These are phyloP conservation scores for Thermophis baileyi DNA, from an alignment of 2,113 vertebrate species.

Conservation along the genomic window DNA sequence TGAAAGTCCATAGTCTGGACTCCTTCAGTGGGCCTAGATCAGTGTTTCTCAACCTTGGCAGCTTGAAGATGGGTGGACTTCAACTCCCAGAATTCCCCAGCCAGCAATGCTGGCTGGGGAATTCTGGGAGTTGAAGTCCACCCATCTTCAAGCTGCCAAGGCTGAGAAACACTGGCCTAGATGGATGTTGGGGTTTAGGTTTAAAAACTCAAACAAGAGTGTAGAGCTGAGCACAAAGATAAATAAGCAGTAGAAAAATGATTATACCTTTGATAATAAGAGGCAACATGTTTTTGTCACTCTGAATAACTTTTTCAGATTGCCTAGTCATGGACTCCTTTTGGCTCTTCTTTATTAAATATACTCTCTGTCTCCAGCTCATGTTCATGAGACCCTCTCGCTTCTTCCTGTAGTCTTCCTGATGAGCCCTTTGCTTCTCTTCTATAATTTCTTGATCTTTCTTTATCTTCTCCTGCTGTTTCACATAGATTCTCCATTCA, in stretches of 20 bases:
- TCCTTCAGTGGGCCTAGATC: background rate
- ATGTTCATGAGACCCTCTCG: conserved; percentile 70
- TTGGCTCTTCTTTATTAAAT: conserved; percentile 67
- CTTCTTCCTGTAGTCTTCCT: conserved; percentile 70
- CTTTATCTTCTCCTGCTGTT: conserved; percentile 75
- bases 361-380: conserved; percentile 80
- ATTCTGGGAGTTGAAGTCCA: too few species aligned
- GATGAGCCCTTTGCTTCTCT: conserved; percentile 79
- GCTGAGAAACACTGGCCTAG: too few species aligned
- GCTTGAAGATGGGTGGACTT: too few species aligned
- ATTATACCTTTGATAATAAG: conserved; percentile 87
- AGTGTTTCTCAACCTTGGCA: too few species aligned
- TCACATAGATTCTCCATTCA: conserved; percentile 78
- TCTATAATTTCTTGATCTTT: conserved; percentile 75
- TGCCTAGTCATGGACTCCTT: conserved; percentile 57
- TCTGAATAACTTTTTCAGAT: conserved; percentile 69
- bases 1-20: background rate
- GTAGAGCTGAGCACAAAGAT: background rate
- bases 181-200: background rate
- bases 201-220: background rate
- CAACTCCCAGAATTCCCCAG: too few species aligned
- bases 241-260: background rate
- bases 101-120: too few species aligned
- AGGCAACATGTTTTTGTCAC: conserved; percentile 63
- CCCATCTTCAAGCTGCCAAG: too few species aligned